Percentiles rank a stretch among this genome's conserved stretches.
Evolutionary conservation across 2,113 vertebrate species (phyloP).

Genomic region (Macquaria ambigua): DNA sequence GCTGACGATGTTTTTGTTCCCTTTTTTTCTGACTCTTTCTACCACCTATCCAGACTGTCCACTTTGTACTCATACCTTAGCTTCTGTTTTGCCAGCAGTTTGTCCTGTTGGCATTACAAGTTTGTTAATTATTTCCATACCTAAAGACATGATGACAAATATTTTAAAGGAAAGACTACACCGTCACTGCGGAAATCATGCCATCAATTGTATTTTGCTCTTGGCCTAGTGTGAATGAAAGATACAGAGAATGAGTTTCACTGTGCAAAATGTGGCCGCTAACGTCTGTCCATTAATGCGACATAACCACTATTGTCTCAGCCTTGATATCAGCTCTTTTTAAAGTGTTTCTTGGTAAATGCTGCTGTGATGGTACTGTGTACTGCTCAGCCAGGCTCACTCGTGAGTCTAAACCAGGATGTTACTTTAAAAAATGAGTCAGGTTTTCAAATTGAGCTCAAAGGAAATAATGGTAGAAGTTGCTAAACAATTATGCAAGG

Average conservation of each 20-base stretch:
- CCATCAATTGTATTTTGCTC: constrained; percentile 44
- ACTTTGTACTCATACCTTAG: constrained; percentile 62
- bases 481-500: constrained; percentile 7
- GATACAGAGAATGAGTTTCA: constrained; percentile 35
- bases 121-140: constrained; percentile 59
- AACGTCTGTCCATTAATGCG: constrained; percentile 19
- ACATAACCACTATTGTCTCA: constrained; percentile 25
- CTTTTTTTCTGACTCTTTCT: constrained; percentile 70
- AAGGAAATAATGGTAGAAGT: constrained; percentile 24
- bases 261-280: constrained; percentile 48
- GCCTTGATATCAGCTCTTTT: constrained; percentile 47
- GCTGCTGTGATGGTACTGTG: constrained; percentile 79
- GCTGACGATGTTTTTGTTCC: constrained; percentile 69
- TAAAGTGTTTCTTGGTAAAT: constrained; percentile 42
- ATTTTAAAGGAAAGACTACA: constrained; percentile 22
- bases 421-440: constrained; percentile 13
- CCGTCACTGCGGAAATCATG: constrained; percentile 28
- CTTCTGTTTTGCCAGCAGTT: constrained; percentile 49
- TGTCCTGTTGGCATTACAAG: constrained; percentile 50
- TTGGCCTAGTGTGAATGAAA: constrained; percentile 37
- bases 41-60: constrained; percentile 60
- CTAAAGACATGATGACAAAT: constrained; percentile 34
- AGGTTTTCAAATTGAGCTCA: constrained; percentile 54
- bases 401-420: constrained; percentile 28
- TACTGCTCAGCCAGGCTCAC: constrained; percentile 69